Conservation (phyloP, 2,797 vertebrate species). For the Neopelma chrysocephalum region DNA sequence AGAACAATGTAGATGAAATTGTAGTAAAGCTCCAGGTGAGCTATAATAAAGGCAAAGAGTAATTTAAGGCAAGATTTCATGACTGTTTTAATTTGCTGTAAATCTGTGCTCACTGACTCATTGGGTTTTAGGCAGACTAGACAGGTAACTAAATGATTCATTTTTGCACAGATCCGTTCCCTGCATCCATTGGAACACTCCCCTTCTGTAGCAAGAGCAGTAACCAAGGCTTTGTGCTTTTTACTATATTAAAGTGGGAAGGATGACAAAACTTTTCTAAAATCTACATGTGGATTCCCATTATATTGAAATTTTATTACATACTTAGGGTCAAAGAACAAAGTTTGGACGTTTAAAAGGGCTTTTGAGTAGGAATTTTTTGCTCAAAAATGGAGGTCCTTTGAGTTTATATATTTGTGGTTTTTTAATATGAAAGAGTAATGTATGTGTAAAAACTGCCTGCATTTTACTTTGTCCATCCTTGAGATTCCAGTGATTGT, state of each 20-base stretch:
- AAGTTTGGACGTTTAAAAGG: neutral
- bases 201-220: neutral
- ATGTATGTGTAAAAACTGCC: neutral
- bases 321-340: neutral
- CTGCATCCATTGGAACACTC: neutral
- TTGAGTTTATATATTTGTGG: neutral
- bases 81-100: neutral
- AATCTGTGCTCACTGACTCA: neutral
- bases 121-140: neutral
- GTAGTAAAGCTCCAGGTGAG: neutral
- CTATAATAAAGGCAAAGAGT: neutral
- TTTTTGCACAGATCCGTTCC: neutral
- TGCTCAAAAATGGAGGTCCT: neutral
- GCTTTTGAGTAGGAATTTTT: neutral
- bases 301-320: neutral
- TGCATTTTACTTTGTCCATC: neutral
- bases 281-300: neutral
- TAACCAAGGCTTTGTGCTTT: neutral
- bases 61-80: neutral
- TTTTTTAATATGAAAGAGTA: neutral
- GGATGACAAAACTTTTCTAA: neutral
- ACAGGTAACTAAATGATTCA: neutral
- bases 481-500: neutral
- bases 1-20: neutral
- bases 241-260: neutral